Evolutionary conservation across 1,140 invertebrate genomes (phyloP), one percentile per base, ranked within the genome.

Genomic region (Planococcus citri): DNA sequence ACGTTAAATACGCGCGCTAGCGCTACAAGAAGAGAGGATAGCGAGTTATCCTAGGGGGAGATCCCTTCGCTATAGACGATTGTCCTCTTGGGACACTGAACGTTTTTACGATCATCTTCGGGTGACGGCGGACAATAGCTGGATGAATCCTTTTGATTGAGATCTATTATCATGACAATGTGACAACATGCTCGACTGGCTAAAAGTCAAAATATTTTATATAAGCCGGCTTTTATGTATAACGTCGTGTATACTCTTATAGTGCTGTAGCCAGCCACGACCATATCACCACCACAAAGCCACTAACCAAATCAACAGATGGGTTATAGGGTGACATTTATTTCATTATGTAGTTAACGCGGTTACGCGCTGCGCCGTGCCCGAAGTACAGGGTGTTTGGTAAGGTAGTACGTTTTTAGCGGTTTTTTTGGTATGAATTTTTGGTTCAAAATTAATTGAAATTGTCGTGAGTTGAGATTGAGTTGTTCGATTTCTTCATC

Each of bases 91-190:
- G 41, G 41, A 51, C n/a, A n/a, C n/a, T n/a, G n/a, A n/a, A n/a
- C n/a, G n/a, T n/a, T n/a, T n/a, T n/a, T n/a, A n/a, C n/a, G 41
- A 51, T 51, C 6, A 20, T 17, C 41, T 3, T 3, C 17, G 41
- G 6, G 41, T 14, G 17, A 3, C 10, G 41, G 41, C 41, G 41
- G 6, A 51, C 17, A 17, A 6, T 9, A 51, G 14, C 6, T 37
- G 17, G 41, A n/a, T 51, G 41, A 2, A 33, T 33, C 29, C 29
- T 51, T 20, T 14, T 20, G 41, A 51, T 51, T 51, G 41, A 51
- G 41, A 51, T 20, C 41, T 51, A 51, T 51, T 51, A 51, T 51
- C 41, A 51, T 51, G 41, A 51, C 41, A 51, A 51, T 51, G 41
- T 51, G 41, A 51, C 41, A 51, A 51, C 41, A 51, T n/a, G 41